A percentile compares a stretch with the other conserved stretches of the same genome.
phyloP scores from a whole-genome alignment of 1,140 invertebrate species.

The Drosophila tani region DNA sequence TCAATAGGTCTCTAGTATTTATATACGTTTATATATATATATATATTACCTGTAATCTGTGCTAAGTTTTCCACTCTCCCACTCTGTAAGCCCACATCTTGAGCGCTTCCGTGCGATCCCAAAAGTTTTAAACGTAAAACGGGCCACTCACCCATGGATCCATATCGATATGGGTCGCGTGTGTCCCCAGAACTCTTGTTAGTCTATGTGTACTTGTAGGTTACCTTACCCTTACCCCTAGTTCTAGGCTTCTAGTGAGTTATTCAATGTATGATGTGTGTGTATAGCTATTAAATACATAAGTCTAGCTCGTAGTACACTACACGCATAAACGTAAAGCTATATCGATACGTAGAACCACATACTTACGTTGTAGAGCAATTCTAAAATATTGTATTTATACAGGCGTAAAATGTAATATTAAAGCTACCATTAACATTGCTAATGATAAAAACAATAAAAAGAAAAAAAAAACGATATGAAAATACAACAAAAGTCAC shows the following conservation, averaged over 20 bases:
- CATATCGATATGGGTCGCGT: constrained; percentile 14
- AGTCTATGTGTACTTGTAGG: constrained; percentile 31
- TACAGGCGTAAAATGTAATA: constrained; percentile 41
- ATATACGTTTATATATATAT: constrained; percentile 24
- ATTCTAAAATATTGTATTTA: constrained; percentile 67
- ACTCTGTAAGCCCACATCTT: constrained; percentile 31
- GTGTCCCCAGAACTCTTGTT: constrained; percentile 26
- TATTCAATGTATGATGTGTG: constrained; percentile 50
- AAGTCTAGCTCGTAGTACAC: constrained; percentile 73
- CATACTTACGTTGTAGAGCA: constrained; percentile 48
- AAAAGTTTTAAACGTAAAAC: constrained; percentile 71
- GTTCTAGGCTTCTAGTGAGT: constrained; percentile 54
- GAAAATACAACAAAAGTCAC: constrained; percentile 21
- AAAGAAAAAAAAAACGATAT: constrained; percentile 37
- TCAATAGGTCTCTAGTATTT: constrained; percentile 56
- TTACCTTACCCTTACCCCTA: constrained; percentile 34
- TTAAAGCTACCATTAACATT: constrained; percentile 45
- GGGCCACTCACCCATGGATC: constrained; percentile 18
- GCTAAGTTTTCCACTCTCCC: constrained; percentile 50
- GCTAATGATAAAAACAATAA: constrained; percentile 45
- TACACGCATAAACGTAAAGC: constrained; percentile 39
- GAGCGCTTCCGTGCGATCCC: constrained; percentile 74
- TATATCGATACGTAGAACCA: constrained; percentile 40
- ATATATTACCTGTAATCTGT: constrained; percentile 53
- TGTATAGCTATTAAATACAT: constrained; percentile 73